Base-by-base conservation (phyloP, 2,113 vertebrate genomes). In the Psammodynastes pulverulentus region DNA sequence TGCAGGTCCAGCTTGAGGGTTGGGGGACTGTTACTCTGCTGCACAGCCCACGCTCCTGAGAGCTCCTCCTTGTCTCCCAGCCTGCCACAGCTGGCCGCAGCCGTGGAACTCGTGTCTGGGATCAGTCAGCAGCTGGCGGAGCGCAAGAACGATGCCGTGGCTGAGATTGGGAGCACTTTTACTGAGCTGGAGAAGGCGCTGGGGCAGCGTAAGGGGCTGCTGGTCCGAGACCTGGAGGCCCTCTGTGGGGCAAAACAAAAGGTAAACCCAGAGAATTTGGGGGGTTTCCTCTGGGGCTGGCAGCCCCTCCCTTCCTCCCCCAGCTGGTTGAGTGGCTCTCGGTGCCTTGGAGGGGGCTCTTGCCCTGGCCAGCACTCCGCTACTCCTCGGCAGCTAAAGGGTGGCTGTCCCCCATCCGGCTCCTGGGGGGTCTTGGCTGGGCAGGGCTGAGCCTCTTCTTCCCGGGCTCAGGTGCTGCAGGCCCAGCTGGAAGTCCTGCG, bases 71-170 rank as follows among this genome's bases (percentile, higher is more conserved):
- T 72, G 3, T 24, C 46, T 93, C 4, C 0, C 95, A 99, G 99
- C 93, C 97, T 99, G 54, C 99, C 99, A 0, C 99, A 99, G 97
- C 97, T 99, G 26, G 98, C 98, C 0, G 98, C 97, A 0, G 99
- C 99, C 79, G 98, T 99, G 0, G 98, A 98, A 93, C 97, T 99
- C 95, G 98, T 99, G 86, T 97, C 96, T 0, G 98, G 98, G 95
- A 99, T 99, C 96, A 99, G 98, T 91, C 98, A 98, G 62, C 98
- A 99, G 98, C 97, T 99, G 91, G 98, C 96, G 7, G 98, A 99
- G 21, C 98, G 98, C 89, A 98, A 98, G 97, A 98, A 97, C 0
- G 98, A 98, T 49, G 99, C 98, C 0, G 98, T 98, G 84, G 97
- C 96, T 0, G 98, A 99, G 95, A 99, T 99, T 19, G 98, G 98